phyloP scores from a whole-genome alignment of 2,888 invertebrate genomes.

The Oxytorus armatus region DNA sequence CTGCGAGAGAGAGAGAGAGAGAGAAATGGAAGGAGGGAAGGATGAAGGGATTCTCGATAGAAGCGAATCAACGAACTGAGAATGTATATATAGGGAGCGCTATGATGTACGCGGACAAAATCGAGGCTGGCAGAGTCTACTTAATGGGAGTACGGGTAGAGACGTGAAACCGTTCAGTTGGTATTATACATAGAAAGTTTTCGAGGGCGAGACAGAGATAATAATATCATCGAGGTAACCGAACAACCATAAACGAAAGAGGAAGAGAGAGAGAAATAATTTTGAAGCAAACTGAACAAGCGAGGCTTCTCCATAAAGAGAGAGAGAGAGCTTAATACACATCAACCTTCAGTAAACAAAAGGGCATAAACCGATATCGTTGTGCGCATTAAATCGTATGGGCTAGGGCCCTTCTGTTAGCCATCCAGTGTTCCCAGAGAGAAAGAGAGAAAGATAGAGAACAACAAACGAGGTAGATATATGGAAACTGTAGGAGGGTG shows the following conservation, averaged over 20 bases:
- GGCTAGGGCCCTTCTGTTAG: not conserved
- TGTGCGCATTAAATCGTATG: not conserved
- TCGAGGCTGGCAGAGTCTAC: constrained; percentile 30
- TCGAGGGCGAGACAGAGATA: constrained; percentile 44
- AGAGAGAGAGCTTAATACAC: constrained; percentile 5
- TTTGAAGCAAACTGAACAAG: constrained; percentile 38
- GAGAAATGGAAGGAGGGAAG: constrained; percentile 37
- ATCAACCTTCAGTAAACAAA: not conserved
- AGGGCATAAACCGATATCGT: not conserved
- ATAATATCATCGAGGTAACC: constrained; percentile 56
- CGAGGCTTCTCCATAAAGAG: not conserved
- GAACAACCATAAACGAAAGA: constrained; percentile 31
- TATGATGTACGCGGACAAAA: constrained; percentile 1
- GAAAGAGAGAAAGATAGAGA: not conserved
- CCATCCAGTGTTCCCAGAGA: not conserved
- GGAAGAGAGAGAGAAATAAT: constrained; percentile 22
- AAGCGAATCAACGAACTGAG: constrained; percentile 50
- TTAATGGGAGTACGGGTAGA: constrained; percentile 41
- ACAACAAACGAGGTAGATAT: constrained; percentile 38
- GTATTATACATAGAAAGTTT: constrained; percentile 10
- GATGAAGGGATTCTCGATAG: constrained; percentile 43
- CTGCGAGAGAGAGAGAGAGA: constrained; percentile 42
- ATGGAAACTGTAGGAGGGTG: constrained; percentile 45
- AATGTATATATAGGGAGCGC: not conserved
- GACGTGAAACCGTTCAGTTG: constrained; percentile 13